Percentiles rank a stretch among this genome's conserved stretches.
Evolutionary conservation across 2,888 invertebrate species (phyloP).

Genomic region (Podabrus alpinus): DNA sequence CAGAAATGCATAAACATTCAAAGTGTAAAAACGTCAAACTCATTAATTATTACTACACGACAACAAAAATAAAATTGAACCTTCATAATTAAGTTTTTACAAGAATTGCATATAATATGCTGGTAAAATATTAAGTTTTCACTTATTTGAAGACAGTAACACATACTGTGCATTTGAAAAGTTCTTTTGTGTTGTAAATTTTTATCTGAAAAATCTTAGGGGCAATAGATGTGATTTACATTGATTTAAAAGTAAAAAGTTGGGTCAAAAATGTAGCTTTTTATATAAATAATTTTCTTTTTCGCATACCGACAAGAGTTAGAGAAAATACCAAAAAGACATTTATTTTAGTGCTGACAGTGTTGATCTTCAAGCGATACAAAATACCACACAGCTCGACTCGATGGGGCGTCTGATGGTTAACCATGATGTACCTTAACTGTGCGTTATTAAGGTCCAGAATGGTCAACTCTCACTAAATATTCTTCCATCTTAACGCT

Average conservation of each 20-base stretch:
- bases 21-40: not conserved
- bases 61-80: not conserved
- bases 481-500: slow-evolving; percentile 50
- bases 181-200: not conserved
- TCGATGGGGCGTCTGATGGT: slow-evolving; percentile 46
- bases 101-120: not conserved
- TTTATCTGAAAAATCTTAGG: not conserved
- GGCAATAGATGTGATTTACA: not conserved
- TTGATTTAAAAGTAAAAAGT: slow-evolving; percentile 10
- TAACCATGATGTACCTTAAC: slow-evolving; percentile 33
- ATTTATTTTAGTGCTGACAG: slow-evolving; percentile 56
- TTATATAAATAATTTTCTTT: slow-evolving; percentile 29
- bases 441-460: slow-evolving; percentile 34
- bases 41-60: not conserved
- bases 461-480: slow-evolving; percentile 39
- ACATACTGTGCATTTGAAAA: not conserved
- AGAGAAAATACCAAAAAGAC: slow-evolving; percentile 48
- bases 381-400: slow-evolving; percentile 54
- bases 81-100: too few species aligned
- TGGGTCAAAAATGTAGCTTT: slow-evolving; percentile 3
- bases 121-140: not conserved
- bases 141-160: not conserved
- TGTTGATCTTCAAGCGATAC: slow-evolving; percentile 50
- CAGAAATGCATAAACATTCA: too few species aligned
- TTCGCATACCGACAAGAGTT: slow-evolving; percentile 46